Evolutionary conservation across 2,113 vertebrate genomes (phyloP), one percentile per base, ranked within the genome.

Genomic region (Ptilorrhoa leucosticta): DNA sequence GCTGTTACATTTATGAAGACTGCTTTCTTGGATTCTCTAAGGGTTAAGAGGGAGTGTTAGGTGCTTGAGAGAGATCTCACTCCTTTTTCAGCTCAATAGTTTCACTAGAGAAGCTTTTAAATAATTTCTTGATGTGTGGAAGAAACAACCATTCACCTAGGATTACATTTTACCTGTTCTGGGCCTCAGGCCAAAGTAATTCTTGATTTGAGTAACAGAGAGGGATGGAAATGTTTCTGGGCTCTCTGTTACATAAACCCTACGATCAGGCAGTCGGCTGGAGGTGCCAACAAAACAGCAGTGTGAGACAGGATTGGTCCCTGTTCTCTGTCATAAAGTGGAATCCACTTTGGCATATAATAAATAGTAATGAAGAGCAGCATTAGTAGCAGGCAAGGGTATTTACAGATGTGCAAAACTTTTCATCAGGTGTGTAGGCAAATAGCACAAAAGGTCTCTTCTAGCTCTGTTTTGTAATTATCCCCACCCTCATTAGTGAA

Each of bases 101-200:
- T 91, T 64, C 57, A 58, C 53, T 63, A 54, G 31, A 79, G 53
- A 84, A 82, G n/a, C 69, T 95, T 84, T 89, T 64, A 87, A 82
- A 82, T 94, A 4, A 68, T 69, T 53, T 85, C 13, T 94, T 89
- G 81, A 57, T 89, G 26, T 12, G 13, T 51, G 83, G 30, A 65
- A 93, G 84, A 93, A 72, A 9, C 44, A 45, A 33, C 31, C 17
- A 15, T 93, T 93, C 24, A 42, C n/a, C 33, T 65, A 45, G n/a
- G n/a, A 87, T 47, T 89, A 54, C 89, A 84, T 93, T 86, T 93
- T 93, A 93, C 93, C 94, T 89, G 28, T 82, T 94, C 73, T 96
- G 70, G 70, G 65, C 69, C 23, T 91, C 48, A 61, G 57, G 89
- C 91, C 87, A 95, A 95, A 92, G 68, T 65, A 79, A 76, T 85